Conservation (phyloP, 2,888 invertebrate species). For the Parnassius mnemosyne region DNA sequence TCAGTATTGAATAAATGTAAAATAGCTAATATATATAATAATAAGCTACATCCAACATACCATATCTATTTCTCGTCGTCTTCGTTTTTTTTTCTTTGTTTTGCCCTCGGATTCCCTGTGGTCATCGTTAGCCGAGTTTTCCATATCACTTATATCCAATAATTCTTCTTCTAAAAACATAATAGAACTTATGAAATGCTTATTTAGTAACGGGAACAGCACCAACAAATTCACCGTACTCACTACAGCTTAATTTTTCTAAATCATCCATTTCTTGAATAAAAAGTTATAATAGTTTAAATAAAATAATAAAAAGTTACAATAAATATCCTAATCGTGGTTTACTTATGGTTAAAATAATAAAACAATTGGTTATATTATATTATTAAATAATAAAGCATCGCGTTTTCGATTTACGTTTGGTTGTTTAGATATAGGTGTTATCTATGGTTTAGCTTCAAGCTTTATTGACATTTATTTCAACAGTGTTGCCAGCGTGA, state of each 20-base stretch:
- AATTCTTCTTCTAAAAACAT: constrained; percentile 58
- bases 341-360: constrained; percentile 2
- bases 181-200: constrained; percentile 1
- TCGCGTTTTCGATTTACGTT: too few relatives aligned
- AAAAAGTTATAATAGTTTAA: constrained; percentile 1
- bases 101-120: constrained; percentile 61
- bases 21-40: too few relatives aligned
- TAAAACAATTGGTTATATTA: background rate
- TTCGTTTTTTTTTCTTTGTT: constrained; percentile 62
- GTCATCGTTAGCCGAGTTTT: constrained; percentile 68
- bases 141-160: constrained; percentile 69
- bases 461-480: too few relatives aligned
- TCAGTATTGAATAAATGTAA: too few relatives aligned
- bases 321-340: background rate
- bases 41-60: constrained; percentile 37
- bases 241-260: constrained; percentile 72
- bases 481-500: too few relatives aligned
- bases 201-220: too few relatives aligned
- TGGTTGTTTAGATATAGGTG: too few relatives aligned
- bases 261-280: constrained; percentile 54
- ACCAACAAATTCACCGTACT: constrained; percentile 38
- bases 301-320: background rate
- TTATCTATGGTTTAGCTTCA: too few relatives aligned
- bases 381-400: too few relatives aligned
- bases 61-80: constrained; percentile 73